These are phyloP conservation scores for Cephalopachus bancanus DNA, from an alignment of 2,797 vertebrate genomes.

Conservation along the genomic window DNA sequence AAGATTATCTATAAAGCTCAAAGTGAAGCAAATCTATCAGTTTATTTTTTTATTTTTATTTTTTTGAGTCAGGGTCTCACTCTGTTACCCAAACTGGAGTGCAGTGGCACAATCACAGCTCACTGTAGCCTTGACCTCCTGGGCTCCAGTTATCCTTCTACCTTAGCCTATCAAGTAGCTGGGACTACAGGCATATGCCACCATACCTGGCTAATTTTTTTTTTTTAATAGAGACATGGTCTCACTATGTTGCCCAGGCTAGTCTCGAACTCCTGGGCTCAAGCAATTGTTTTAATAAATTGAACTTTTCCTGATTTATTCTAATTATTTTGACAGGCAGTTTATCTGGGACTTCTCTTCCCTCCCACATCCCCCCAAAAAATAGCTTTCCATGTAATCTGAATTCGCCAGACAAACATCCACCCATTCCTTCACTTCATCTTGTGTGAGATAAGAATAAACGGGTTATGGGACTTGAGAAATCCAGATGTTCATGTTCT, in stretches of 20 bases:
- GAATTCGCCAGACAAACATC: conserved; percentile 39
- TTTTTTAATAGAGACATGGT: too few species aligned
- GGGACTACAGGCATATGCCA: too few species aligned
- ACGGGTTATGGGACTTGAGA: background rate
- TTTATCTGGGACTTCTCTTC: background rate
- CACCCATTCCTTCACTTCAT: conserved; percentile 48
- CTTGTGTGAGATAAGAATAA: conserved; percentile 22
- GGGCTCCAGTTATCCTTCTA: too few species aligned
- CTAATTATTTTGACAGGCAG: conserved; percentile 12
- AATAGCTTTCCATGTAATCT: conserved; percentile 27
- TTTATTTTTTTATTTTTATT: too few species aligned
- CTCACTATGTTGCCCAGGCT: too few species aligned
- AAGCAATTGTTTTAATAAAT: conserved; percentile 43
- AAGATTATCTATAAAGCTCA: conserved; percentile 13
- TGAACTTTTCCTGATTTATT: conserved; percentile 45
- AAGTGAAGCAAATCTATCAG: background rate
- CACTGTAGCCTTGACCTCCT: too few species aligned
- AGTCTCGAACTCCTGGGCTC: too few species aligned
- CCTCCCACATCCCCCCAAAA: background rate
- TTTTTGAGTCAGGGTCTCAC: too few species aligned
- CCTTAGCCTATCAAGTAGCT: too few species aligned
- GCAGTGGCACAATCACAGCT: too few species aligned
- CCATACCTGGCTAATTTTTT: too few species aligned
- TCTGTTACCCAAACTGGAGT: too few species aligned
- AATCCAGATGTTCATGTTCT: background rate